Percentiles rank a stretch among this genome's conserved stretches.
Evolutionary conservation across 2,113 vertebrate genomes (phyloP).

Genomic region (Vidua chalybeata): DNA sequence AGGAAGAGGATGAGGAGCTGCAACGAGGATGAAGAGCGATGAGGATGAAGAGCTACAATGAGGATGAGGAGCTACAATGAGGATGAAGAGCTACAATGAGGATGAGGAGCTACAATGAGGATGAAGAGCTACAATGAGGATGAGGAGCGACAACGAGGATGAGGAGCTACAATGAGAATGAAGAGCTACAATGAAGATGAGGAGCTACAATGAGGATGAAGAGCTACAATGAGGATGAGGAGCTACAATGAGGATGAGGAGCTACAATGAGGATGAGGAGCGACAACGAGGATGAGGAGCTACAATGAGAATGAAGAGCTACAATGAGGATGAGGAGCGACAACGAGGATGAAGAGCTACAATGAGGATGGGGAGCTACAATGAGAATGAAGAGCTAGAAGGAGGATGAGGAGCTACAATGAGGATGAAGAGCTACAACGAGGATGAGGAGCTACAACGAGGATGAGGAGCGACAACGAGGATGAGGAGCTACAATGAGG

Average conservation of each 20-base stretch:
- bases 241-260: accelerated
- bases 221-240: accelerated
- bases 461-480: no score
- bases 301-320: not conserved
- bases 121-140: no score
- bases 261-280: not conserved
- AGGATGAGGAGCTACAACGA: not conserved
- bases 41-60: accelerated
- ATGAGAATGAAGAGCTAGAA: accelerated
- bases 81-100: not conserved
- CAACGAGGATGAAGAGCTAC: accelerated
- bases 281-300: accelerated
- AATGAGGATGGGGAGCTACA: accelerated
- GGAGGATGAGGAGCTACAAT: accelerated
- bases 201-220: accelerated
- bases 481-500: accelerated
- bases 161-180: not conserved
- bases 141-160: accelerated
- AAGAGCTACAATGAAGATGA: not conserved
- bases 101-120: not conserved
- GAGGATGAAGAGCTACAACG: not conserved
- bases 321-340: not conserved
- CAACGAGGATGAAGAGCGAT: not conserved
- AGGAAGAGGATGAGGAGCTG: not conserved
- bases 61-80: not conserved